phyloP scores from a whole-genome alignment of 2,888 invertebrate species.

The Adineta ricciae region DNA sequence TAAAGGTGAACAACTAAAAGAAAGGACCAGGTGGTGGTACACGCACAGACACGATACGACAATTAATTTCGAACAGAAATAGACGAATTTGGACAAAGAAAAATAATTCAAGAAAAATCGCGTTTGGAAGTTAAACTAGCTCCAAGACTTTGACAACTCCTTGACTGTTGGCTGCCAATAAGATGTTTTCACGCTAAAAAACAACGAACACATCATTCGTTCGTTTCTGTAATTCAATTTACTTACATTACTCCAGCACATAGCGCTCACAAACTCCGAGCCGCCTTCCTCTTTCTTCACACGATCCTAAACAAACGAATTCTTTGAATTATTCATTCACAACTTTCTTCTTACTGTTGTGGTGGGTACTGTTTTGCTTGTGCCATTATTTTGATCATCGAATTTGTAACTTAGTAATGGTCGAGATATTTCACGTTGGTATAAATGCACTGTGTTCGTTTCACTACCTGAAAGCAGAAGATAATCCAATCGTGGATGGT shows the following conservation, averaged over 20 bases:
- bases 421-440: conserved; percentile 76
- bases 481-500: too few species aligned
- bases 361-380: conserved; percentile 58
- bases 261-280: conserved; percentile 85
- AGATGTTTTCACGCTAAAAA: conserved; percentile 63
- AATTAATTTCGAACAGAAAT: neutral
- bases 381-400: conserved; percentile 52
- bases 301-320: conserved; percentile 53
- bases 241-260: conserved; percentile 68
- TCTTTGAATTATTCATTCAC: too few species aligned
- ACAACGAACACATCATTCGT: neutral
- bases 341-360: conserved; percentile 53
- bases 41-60: neutral
- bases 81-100: neutral
- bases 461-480: conserved; percentile 58
- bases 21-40: neutral
- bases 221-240: neutral
- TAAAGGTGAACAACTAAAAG: neutral
- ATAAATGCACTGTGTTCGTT: conserved; percentile 80
- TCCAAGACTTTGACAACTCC: conserved; percentile 80
- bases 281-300: conserved; percentile 71
- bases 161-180: conserved; percentile 87
- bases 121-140: conserved; percentile 44
- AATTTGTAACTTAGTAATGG: conserved; percentile 76
- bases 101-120: neutral